Evolutionary conservation across 2,797 vertebrate species (phyloP).

Genomic region (Eulemur albifrons): DNA sequence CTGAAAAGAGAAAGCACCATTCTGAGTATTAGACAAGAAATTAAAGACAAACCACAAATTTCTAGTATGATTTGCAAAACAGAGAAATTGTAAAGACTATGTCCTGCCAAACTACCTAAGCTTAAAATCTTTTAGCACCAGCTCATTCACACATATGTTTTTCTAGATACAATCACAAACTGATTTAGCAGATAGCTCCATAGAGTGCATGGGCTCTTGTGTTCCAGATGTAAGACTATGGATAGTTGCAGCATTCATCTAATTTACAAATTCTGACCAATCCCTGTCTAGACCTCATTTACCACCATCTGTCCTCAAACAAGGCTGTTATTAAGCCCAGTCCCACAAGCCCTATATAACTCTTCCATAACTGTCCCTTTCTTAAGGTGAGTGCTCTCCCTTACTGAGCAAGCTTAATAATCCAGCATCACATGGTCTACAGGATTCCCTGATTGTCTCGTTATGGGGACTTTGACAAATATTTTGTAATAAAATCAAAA

Average conservation of each 20-base stretch:
- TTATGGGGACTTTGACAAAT: background rate
- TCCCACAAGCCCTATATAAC: background rate
- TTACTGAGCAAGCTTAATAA: background rate
- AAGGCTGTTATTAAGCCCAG: background rate
- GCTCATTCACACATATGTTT: background rate
- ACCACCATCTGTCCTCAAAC: background rate
- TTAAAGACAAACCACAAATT: background rate
- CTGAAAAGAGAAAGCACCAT: background rate
- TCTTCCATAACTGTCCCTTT: background rate
- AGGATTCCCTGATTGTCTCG: background rate
- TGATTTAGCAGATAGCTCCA: background rate
- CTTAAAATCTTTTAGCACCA: background rate
- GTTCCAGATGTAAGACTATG: background rate
- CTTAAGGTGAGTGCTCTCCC: background rate
- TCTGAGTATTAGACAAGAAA: background rate
- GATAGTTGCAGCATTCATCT: background rate
- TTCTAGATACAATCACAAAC: background rate
- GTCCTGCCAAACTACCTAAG: background rate
- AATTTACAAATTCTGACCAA: background rate
- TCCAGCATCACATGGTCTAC: background rate
- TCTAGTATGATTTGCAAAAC: background rate
- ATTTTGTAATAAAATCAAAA: background rate
- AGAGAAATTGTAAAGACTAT: background rate
- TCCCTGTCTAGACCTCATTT: background rate
- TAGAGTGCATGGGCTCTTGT: background rate